phyloP scores from a whole-genome alignment of 2,888 invertebrate species.

The Tiliacea aurago region DNA sequence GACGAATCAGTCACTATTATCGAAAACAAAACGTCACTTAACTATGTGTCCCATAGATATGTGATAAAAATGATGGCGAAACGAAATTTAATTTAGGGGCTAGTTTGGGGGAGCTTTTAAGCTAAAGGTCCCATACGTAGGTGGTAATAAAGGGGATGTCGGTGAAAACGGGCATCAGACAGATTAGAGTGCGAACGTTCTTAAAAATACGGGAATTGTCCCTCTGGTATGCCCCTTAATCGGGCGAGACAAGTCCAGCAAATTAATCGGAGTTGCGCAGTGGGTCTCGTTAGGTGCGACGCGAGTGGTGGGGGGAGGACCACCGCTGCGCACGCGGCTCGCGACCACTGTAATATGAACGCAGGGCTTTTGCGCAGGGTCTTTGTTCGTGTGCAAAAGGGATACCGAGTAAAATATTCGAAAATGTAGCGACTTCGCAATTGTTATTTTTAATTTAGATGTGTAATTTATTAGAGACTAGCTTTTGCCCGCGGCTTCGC shows the following conservation, averaged over 20 bases:
- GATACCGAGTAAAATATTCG: slow-evolving; percentile 2
- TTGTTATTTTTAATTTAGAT: not conserved
- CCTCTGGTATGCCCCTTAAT: slow-evolving; percentile 45
- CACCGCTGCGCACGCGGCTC: slow-evolving; percentile 82
- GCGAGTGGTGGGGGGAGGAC: slow-evolving; percentile 71
- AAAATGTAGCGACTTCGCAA: not conserved
- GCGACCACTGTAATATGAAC: slow-evolving; percentile 85
- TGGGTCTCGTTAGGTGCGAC: slow-evolving; percentile 59
- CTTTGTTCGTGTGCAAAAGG: slow-evolving; percentile 70
- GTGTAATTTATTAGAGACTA: not conserved
- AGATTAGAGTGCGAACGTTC: not conserved
- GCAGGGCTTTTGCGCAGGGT: slow-evolving; percentile 70
- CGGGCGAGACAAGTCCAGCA: slow-evolving; percentile 62
- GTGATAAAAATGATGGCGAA: no score
- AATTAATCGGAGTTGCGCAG: slow-evolving; percentile 71
- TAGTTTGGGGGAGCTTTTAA: no score
- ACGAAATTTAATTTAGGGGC: no score
- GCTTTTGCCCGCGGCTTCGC: no score
- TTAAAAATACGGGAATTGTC: not conserved
- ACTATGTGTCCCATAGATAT: no score
- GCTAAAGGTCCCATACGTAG: no score
- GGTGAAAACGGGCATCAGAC: no score
- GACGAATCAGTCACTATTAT: no score
- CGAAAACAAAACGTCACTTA: no score
- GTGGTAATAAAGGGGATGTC: no score